Conservation (phyloP, 37 sponge, comb jelly and placozoan genomes). For the Haliclona indistincta region DNA sequence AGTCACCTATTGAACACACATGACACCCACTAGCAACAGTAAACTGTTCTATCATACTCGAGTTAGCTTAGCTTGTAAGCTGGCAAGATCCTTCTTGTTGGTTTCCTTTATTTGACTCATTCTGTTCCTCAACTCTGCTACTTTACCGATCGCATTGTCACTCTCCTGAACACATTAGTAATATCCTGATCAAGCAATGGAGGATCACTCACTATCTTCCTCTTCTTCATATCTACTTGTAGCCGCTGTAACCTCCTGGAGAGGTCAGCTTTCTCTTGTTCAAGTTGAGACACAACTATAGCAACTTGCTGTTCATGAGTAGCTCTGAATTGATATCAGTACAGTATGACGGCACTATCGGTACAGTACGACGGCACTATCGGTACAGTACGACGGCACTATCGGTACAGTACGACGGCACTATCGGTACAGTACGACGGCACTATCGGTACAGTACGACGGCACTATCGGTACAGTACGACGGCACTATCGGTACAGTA, state of each 20-base stretch:
- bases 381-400: no score
- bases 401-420: no score
- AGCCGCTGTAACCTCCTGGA: conserved; percentile 40
- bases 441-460: no score
- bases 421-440: no score
- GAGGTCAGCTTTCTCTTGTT: conserved; percentile 56
- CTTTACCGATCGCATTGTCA: conserved; percentile 30
- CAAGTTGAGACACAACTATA: conserved; percentile 46
- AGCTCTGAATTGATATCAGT: no score
- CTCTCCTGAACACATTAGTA: conserved; percentile 19
- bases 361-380: no score
- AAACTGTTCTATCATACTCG: conserved; percentile 45
- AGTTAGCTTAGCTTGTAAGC: conserved; percentile 37
- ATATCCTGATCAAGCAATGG: not conserved
- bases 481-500: no score
- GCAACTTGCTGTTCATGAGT: conserved; percentile 29
- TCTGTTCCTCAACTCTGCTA: conserved; percentile 38
- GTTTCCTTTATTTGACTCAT: conserved; percentile 43
- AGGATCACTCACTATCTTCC: not conserved
- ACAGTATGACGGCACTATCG: no score
- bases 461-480: no score
- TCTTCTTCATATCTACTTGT: conserved; percentile 52
- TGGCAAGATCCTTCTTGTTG: conserved; percentile 40
- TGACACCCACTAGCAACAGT: no score
- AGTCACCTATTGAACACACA: not conserved